These are phyloP conservation scores for Paralinhomoeus sp. DNA, from an alignment of 2,888 invertebrate genomes.

Conservation along the genomic window DNA sequence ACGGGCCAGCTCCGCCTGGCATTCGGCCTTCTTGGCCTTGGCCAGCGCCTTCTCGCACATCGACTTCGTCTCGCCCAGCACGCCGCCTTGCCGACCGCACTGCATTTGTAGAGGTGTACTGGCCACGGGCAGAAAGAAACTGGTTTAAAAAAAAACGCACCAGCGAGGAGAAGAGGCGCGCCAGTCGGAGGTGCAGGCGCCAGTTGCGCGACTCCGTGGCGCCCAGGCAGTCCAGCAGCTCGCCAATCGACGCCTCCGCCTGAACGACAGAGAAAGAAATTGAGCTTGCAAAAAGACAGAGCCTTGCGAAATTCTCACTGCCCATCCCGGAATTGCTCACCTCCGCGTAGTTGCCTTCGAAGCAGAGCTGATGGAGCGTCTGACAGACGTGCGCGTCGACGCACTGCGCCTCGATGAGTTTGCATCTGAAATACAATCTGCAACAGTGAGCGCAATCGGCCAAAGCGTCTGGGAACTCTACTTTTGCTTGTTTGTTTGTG, in stretches of 20 bases:
- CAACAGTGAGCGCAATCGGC: no score
- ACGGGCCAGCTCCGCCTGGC: conserved; percentile 57
- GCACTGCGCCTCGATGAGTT: conserved; percentile 47
- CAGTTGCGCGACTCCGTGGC: conserved; percentile 53
- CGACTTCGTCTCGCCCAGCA: conserved; percentile 49
- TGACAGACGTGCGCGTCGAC: conserved; percentile 45
- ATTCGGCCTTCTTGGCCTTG: conserved; percentile 43
- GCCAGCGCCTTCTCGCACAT: conserved; percentile 57
- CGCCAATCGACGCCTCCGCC: conserved; percentile 44
- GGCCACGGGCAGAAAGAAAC: no score
- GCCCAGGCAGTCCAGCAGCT: conserved; percentile 43
- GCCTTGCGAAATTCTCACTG: no score
- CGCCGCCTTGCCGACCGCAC: conserved; percentile 34
- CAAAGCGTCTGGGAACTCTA: no score
- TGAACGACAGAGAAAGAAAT: no score
- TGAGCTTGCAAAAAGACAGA: no score
- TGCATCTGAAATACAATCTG: conserved; percentile 33
- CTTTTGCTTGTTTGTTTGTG: no score
- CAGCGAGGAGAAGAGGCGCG: conserved; percentile 41
- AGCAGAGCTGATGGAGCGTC: conserved; percentile 47
- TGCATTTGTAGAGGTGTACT: no score
- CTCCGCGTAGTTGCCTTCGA: conserved; percentile 51
- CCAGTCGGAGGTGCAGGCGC: conserved; percentile 43
- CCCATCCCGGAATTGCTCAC: no score
- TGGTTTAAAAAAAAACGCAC: conserved; percentile 33